These are phyloP conservation scores for Malurus cyaneus DNA, from an alignment of 2,113 vertebrate species.

Conservation along the genomic window DNA sequence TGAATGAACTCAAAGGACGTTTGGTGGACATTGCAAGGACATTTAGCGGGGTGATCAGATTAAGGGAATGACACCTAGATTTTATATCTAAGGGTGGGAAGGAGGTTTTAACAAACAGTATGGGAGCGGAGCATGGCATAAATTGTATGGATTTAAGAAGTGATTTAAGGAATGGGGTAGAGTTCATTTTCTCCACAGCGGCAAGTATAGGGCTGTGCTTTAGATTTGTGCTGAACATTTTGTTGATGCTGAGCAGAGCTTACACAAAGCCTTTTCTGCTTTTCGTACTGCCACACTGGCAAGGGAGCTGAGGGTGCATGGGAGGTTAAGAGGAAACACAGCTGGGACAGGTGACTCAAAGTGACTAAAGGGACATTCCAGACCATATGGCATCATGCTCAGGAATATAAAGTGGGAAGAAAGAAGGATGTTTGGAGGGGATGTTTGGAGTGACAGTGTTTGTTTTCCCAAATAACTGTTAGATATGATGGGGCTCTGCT, in stretches of 20 bases:
- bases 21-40: not conserved
- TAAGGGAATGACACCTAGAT: not conserved
- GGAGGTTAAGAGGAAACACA: not conserved
- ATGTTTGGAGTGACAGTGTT: not conserved
- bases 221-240: not conserved
- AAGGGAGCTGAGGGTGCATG: not conserved
- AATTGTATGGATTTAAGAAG: not conserved
- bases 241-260: not conserved
- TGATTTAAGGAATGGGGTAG: not conserved
- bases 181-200: not conserved
- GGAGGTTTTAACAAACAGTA: not conserved
- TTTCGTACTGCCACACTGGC: not conserved
- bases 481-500: not conserved
- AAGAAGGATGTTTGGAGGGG: not conserved
- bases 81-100: not conserved
- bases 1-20: not conserved
- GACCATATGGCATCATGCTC: not conserved
- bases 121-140: not conserved
- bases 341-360: not conserved
- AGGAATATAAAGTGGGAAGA: not conserved
- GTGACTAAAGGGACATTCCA: not conserved
- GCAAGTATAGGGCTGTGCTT: not conserved
- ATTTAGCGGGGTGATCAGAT: not conserved
- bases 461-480: not conserved
- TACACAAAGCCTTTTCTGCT: not conserved